Conservation (phyloP, 1,140 invertebrate genomes). For the Nebria ingens region DNA sequence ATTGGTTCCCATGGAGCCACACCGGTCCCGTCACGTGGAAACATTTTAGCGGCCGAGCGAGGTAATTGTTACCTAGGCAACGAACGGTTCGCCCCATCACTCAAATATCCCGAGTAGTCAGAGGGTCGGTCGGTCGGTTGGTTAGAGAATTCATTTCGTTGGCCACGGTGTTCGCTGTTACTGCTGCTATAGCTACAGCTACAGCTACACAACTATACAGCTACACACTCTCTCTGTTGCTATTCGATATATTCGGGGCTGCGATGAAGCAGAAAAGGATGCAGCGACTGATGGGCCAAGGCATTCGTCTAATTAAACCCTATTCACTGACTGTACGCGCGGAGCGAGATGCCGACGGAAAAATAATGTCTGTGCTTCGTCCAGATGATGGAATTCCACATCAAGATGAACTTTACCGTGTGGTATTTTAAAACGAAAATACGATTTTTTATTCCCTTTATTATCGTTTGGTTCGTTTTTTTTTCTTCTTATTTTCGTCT, state of each 20-base stretch:
- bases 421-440: background rate
- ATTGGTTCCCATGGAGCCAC: constrained; percentile 31
- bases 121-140: background rate
- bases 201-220: no score
- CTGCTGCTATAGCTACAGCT: no score
- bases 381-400: background rate
- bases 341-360: background rate
- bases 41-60: constrained; percentile 17
- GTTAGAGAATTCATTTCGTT: no score
- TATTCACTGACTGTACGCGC: background rate
- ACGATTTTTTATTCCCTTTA: no score
- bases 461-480: no score
- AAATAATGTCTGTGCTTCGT: background rate
- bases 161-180: no score
- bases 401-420: background rate
- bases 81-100: constrained; percentile 23
- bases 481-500: no score
- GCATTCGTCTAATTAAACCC: constrained; percentile 9
- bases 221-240: no score
- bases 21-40: constrained; percentile 19
- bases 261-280: background rate
- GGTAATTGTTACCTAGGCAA: constrained; percentile 32
- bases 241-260: no score
- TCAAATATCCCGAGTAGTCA: constrained; percentile 15
- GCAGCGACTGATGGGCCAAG: background rate